Percentiles rank a stretch among this genome's conserved stretches.
Conservation (phyloP, 1,140 invertebrate genomes). For the Zophobas morio region DNA sequence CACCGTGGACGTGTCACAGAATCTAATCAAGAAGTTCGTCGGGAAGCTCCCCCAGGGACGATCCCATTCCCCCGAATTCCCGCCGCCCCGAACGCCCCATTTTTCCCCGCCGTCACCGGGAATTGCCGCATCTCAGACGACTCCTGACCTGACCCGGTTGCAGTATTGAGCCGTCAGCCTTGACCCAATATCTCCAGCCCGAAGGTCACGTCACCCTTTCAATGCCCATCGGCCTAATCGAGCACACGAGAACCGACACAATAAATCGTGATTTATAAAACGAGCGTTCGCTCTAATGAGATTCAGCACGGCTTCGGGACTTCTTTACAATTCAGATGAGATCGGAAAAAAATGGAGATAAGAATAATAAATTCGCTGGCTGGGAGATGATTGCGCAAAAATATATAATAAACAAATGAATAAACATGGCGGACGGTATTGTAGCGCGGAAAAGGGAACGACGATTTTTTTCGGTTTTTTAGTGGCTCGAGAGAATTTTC, state of each 20-base stretch:
- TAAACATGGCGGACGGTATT: not conserved
- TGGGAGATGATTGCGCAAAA: slow-evolving; percentile 14
- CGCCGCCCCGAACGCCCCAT: not conserved
- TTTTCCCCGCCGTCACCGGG: not conserved
- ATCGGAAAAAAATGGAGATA: slow-evolving; percentile 7
- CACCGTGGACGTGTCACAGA: too few relatives aligned
- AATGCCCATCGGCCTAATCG: slow-evolving; percentile 2
- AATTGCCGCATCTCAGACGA: not conserved
- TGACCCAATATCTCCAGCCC: slow-evolving; percentile 17
- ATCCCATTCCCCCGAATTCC: slow-evolving; percentile 2
- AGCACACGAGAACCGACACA: not conserved
- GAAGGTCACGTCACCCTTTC: slow-evolving; percentile 23
- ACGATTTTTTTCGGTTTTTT: slow-evolving; percentile 2
- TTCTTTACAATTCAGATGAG: slow-evolving; percentile 19
- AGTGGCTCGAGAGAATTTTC: not conserved
- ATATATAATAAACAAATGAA: slow-evolving; percentile 8
- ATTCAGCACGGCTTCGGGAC: not conserved
- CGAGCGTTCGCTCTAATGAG: not conserved
- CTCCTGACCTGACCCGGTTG: slow-evolving; percentile 24
- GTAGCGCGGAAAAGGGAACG: not conserved
- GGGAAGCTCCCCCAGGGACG: not conserved
- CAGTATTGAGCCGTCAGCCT: slow-evolving; percentile 28
- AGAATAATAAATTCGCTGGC: not conserved
- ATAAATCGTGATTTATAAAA: slow-evolving; percentile 22
- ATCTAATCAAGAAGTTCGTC: too few relatives aligned